A percentile compares a stretch with the other conserved stretches of the same genome.
Conservation (phyloP, 2,888 invertebrate species). For the Physocephala rufipes region DNA sequence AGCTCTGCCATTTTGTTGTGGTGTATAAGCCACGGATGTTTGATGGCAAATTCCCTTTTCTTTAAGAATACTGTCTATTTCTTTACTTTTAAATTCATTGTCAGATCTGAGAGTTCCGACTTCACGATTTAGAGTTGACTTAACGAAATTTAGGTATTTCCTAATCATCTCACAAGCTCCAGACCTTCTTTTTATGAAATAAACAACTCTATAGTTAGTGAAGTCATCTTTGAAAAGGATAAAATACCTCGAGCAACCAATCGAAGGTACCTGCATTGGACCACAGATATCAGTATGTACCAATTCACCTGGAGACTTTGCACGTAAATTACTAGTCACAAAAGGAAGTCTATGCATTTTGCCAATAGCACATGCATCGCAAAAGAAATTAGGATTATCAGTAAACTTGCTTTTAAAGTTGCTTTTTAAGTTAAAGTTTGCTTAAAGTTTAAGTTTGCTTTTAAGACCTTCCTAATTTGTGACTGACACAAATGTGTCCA, state of each 20-base stretch:
- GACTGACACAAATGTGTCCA: conserved; percentile 29
- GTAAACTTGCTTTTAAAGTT: not conserved
- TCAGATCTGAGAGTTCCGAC: not conserved
- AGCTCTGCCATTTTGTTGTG: no score
- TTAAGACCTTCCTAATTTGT: conserved; percentile 17
- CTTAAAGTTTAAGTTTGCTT: no score
- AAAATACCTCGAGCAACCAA: not conserved
- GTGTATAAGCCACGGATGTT: no score
- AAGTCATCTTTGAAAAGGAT: conserved; percentile 13
- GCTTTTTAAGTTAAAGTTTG: conserved; percentile 28
- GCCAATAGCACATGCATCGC: conserved; percentile 8
- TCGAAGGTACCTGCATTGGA: not conserved
- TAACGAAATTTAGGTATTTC: conserved; percentile 3
- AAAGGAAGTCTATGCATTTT: conserved; percentile 5
- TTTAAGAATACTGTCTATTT: no score
- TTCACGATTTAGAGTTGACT: not conserved
- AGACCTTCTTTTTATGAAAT: conserved; percentile 1
- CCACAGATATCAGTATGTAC: conserved; percentile 9
- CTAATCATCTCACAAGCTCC: conserved; percentile 10
- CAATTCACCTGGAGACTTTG: conserved; percentile 3
- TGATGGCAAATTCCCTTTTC: no score
- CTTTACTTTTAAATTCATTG: no score
- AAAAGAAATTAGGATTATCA: conserved; percentile 12
- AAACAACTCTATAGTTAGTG: conserved; percentile 14
- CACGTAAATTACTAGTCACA: not conserved